Evolutionary conservation across 2,113 vertebrate species (phyloP).

Genomic region (Alaudala cheleensis): DNA sequence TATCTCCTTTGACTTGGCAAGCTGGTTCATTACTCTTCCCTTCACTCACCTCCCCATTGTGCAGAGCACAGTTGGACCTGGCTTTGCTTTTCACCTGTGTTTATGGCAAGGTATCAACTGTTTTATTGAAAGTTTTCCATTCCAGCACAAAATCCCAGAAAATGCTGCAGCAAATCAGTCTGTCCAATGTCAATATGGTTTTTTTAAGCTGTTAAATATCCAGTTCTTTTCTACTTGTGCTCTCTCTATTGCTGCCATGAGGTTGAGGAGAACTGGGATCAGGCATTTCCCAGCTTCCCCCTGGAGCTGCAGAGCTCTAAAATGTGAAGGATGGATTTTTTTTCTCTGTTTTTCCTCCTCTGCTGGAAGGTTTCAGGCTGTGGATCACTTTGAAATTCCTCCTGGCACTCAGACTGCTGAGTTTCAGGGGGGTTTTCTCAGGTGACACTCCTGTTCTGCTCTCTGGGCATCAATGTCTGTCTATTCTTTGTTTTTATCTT

Average conservation of each 20-base stretch:
- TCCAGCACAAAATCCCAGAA: background rate
- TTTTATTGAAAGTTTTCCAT: background rate
- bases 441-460: background rate
- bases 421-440: background rate
- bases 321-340: background rate
- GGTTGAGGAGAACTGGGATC: background rate
- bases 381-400: conserved; percentile 1
- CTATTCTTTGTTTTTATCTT: background rate
- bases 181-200: background rate
- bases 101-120: background rate
- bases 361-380: background rate
- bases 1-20: background rate
- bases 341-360: background rate
- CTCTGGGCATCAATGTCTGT: background rate
- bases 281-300: background rate
- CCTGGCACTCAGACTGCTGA: background rate
- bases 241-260: background rate
- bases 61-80: background rate
- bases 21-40: background rate
- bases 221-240: background rate
- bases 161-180: background rate
- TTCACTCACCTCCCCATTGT: background rate
- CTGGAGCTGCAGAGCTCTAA: background rate
- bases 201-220: background rate
- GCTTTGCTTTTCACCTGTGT: background rate